phyloP scores from a whole-genome alignment of 1,140 invertebrate species.

The Leptestheria dahalacensis region DNA sequence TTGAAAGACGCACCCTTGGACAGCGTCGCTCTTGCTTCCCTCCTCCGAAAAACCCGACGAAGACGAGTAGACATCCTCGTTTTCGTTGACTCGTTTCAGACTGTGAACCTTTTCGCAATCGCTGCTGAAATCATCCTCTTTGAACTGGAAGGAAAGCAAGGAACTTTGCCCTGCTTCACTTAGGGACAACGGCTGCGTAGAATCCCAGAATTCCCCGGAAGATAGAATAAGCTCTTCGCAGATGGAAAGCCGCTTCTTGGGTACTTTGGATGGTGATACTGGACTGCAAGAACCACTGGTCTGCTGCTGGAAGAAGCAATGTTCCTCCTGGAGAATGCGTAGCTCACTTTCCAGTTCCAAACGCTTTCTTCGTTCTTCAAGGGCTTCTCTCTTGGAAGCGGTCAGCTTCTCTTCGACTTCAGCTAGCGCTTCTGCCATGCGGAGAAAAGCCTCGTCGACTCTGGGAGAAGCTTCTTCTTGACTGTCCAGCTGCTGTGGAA shows the following conservation, averaged over 20 bases:
- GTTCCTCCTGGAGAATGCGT: not conserved
- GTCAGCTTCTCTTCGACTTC: slow-evolving; percentile 3
- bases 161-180: not conserved
- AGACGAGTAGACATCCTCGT: slow-evolving; percentile 12
- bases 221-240: not conserved
- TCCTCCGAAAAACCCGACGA: slow-evolving; percentile 15
- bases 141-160: not conserved
- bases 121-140: not conserved
- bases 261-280: not conserved
- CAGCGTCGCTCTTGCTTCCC: not conserved
- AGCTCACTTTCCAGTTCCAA: not conserved
- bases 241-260: not conserved
- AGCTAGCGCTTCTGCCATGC: slow-evolving; percentile 1
- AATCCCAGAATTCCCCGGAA: slow-evolving; percentile 2
- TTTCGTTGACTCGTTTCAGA: not conserved
- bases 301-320: not conserved
- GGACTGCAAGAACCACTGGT: not conserved
- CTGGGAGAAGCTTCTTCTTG: not conserved
- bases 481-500: not conserved
- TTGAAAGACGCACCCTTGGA: not conserved
- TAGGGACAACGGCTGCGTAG: not conserved
- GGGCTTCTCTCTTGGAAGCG: not conserved
- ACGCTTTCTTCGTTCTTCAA: slow-evolving; percentile 1
- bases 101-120: not conserved
- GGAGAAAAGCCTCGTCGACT: not conserved